A percentile compares a stretch with the other conserved stretches of the same genome.
These are phyloP conservation scores for Apodemus sylvaticus DNA, from an alignment of 2,113 vertebrate species.

Conservation along the genomic window DNA sequence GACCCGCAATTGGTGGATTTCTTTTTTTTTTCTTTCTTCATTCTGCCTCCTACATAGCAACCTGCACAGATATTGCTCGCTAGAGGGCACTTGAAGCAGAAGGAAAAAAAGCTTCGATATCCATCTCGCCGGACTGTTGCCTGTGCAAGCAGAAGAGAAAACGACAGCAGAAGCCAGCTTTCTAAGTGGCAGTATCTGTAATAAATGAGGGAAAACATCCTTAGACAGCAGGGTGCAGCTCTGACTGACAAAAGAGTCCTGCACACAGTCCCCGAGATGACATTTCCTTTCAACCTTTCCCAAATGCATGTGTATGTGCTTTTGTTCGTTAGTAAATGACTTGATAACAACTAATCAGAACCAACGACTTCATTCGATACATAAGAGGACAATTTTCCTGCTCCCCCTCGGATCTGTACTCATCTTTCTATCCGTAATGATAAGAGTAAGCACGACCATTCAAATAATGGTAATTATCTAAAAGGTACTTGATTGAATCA, in stretches of 20 bases:
- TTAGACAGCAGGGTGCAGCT: constrained; percentile 4
- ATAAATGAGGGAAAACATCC: constrained; percentile 38
- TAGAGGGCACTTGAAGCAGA: constrained; percentile 95
- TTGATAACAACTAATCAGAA: constrained; percentile 75
- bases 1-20: constrained; percentile 46
- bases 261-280: not conserved
- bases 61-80: constrained; percentile 87
- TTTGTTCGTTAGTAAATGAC: constrained; percentile 52
- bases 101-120: constrained; percentile 77
- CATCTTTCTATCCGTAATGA: too few species aligned
- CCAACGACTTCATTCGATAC: constrained; percentile 52
- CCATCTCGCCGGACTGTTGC: not conserved
- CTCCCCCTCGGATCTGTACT: not conserved
- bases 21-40: not conserved
- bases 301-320: not conserved
- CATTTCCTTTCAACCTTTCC: constrained; percentile 56
- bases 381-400: not conserved
- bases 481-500: not conserved
- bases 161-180: constrained; percentile 1
- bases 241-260: constrained; percentile 48
- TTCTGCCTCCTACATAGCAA: constrained; percentile 66
- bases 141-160: constrained; percentile 47
- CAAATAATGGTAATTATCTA: not conserved
- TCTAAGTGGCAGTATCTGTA: constrained; percentile 39
- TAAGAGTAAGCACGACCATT: not conserved